phyloP scores from a whole-genome alignment of 2,888 invertebrate species.

The Zaprionus obscuricornis region DNA sequence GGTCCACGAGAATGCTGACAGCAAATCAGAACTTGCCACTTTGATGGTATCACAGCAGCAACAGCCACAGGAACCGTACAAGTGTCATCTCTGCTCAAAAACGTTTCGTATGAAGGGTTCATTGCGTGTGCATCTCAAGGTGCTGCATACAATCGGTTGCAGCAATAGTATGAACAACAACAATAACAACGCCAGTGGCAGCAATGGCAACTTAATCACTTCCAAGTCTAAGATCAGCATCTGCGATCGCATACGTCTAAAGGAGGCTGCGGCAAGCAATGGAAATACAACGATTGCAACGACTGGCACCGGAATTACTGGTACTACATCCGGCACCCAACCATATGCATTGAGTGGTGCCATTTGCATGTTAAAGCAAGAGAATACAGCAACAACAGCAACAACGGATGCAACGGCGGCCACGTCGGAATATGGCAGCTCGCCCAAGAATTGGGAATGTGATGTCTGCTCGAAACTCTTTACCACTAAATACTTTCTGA shows the following conservation, averaged over 20 bases:
- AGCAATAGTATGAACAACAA: constrained; percentile 5
- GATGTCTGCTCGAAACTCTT: constrained; percentile 93
- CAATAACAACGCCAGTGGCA: constrained; percentile 29
- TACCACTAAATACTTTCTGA: constrained; percentile 94
- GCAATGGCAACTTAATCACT: constrained; percentile 28
- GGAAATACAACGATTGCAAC: no score
- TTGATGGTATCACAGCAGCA: constrained; percentile 28
- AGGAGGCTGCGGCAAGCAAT: constrained; percentile 45
- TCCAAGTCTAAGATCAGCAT: constrained; percentile 74
- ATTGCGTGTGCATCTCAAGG: constrained; percentile 91
- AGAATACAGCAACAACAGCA: constrained; percentile 3
- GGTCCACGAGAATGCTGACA: constrained; percentile 84
- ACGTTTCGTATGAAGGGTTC: constrained; percentile 92
- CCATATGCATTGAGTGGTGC: constrained; percentile 65
- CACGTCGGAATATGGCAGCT: constrained; percentile 69
- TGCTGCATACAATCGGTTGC: constrained; percentile 86
- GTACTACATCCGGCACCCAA: constrained; percentile 40
- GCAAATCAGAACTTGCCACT: constrained; percentile 4
- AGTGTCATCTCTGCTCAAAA: constrained; percentile 91
- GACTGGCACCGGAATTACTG: no score
- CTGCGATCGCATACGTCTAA: constrained; percentile 79
- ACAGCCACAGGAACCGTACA: constrained; percentile 75
- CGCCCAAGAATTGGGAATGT: constrained; percentile 93
- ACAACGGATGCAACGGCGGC: constrained; percentile 19
- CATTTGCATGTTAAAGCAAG: constrained; percentile 64